Conservation (phyloP, 2,797 vertebrate genomes). For the Sebastes vulpes region DNA sequence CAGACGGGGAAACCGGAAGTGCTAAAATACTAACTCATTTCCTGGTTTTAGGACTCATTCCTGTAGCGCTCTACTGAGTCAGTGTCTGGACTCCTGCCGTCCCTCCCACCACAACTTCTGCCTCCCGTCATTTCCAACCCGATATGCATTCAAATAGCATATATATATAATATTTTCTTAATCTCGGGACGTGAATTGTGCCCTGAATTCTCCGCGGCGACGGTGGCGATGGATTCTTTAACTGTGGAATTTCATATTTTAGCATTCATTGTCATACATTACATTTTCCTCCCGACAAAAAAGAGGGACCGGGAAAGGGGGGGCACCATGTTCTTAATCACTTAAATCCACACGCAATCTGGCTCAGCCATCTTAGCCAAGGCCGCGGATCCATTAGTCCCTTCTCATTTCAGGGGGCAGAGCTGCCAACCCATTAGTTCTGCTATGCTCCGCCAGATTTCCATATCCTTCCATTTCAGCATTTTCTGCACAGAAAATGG, state of each 20-base stretch:
- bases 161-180: slow-evolving; percentile 6
- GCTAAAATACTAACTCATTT: no score
- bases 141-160: slow-evolving; percentile 19
- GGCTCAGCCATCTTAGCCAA: slow-evolving; percentile 75
- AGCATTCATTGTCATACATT: slow-evolving; percentile 74
- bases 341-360: slow-evolving; percentile 78
- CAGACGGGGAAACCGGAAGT: no score
- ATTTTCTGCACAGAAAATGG: slow-evolving; percentile 73
- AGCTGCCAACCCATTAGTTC: slow-evolving; percentile 77
- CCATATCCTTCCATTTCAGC: slow-evolving; percentile 72
- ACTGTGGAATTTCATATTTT: slow-evolving; percentile 64
- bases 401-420: slow-evolving; percentile 68
- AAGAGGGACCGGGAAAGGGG: slow-evolving; percentile 15
- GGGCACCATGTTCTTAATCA: slow-evolving; percentile 72
- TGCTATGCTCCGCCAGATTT: slow-evolving; percentile 74
- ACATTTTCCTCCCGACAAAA: slow-evolving; percentile 65
- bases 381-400: slow-evolving; percentile 69
- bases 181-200: neutral
- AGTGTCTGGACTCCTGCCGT: neutral
- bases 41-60: no score
- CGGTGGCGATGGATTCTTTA: slow-evolving; percentile 8
- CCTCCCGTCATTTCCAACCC: neutral
- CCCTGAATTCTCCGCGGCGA: slow-evolving; percentile 15
- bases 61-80: no score
- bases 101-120: neutral